Evolutionary conservation across 1,140 invertebrate genomes (phyloP), one percentile per base, ranked within the genome.

Genomic region (Reticulitermes speratus): DNA sequence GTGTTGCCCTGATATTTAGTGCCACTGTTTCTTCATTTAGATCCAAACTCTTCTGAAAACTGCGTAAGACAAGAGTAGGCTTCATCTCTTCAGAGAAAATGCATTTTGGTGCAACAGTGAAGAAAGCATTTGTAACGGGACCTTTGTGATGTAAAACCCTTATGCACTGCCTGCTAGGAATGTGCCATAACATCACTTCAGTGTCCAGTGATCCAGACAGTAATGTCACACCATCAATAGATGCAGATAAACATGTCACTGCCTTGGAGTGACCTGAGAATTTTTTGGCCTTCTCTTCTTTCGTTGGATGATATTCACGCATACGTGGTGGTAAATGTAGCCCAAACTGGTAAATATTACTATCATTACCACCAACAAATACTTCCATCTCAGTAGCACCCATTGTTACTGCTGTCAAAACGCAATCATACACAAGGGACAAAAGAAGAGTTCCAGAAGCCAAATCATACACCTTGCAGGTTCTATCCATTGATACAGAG

Each of bases 391-490:
- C 96, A 82, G 93, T 90, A 0, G 91, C 88, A 91, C 97, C 95
- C 88, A 96, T 92, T n/a, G 92, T 90, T 32, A 97, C 93, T 2
- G 95, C 92, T 38, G 94, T 94, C 11, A 98, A 91, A 11, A 94
- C 93, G 75, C 93, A 91, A 88, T 95, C 94, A 91, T 96, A 97
- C 0, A 97, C 92, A 30, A 98, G 89, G 55, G 94, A 95, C 2
- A 96, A 89, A 9, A 98, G 89, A 86, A 96, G 90, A 59, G 91
- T 90, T 55, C 96, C 96, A 81, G 91, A 92, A 16, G 91, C 88
- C 19, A 97, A 89, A 87, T 96, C 95, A 90, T 97, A 98, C 9
- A 98, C 93, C 91, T 96, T 96, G 88, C 95, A 95, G 30, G 96
- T 96, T 89, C 95, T 93, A 90, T 99, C 97, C 83, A 94, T 89